These are phyloP conservation scores for Nicator chloris DNA, from an alignment of 2,113 vertebrate species.

Conservation along the genomic window DNA sequence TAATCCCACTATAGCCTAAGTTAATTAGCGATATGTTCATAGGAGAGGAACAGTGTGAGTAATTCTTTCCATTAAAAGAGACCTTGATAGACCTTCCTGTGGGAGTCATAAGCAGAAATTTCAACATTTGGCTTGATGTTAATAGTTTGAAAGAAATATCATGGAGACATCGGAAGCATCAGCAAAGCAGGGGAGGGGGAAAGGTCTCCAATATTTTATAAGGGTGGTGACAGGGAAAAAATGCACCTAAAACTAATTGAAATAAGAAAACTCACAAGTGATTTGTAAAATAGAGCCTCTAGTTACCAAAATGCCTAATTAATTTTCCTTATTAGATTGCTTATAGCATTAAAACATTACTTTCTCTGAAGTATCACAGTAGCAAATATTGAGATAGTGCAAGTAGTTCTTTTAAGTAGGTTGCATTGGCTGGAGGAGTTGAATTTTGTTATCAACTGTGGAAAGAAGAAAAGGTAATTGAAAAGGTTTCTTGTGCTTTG, in stretches of 20 bases:
- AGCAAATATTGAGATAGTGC: background rate
- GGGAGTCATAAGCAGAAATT: background rate
- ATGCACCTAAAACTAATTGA: background rate
- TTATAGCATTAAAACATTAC: conserved; percentile 28
- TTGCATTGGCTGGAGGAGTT: conserved; percentile 4
- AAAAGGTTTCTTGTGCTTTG: conserved; percentile 72
- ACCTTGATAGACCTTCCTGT: conserved; percentile 38
- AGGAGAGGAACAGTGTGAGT: conserved; percentile 15
- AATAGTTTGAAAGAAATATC: background rate
- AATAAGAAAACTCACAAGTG: background rate
- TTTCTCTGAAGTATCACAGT: background rate
- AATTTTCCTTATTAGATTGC: background rate
- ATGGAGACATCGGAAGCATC: background rate
- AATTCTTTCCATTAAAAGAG: conserved; percentile 49
- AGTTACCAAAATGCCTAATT: conserved; percentile 19
- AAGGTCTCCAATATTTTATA: background rate
- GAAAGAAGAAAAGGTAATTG: conserved; percentile 56
- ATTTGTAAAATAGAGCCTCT: conserved; percentile 2
- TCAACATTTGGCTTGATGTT: background rate
- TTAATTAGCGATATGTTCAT: background rate
- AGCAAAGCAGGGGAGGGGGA: background rate
- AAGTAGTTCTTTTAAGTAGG: background rate
- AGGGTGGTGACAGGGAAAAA: background rate
- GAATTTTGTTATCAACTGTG: conserved; percentile 39
- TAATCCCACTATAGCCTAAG: background rate